phyloP scores from a whole-genome alignment of 2,888 invertebrate species.

The Sialis fuliginosa region DNA sequence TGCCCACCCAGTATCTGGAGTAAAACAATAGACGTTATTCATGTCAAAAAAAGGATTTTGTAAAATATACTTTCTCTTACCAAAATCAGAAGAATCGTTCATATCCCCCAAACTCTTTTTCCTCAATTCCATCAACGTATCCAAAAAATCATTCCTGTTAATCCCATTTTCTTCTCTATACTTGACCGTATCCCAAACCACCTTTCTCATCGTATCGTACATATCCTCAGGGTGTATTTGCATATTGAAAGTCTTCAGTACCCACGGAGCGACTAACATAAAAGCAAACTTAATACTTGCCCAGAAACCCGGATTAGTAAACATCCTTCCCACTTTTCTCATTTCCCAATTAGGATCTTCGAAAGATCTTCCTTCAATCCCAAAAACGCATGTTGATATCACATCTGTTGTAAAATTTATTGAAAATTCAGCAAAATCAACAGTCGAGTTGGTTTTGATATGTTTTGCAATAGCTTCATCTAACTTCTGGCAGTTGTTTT shows the following conservation, averaged over 20 bases:
- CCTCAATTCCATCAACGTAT: conserved; percentile 21
- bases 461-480: conserved; percentile 14
- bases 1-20: too few species aligned
- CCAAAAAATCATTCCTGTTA: conserved; percentile 26
- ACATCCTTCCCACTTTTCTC: conserved; percentile 19
- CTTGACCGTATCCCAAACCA: conserved; percentile 19
- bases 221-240: conserved; percentile 17
- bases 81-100: neutral
- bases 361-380: conserved; percentile 24
- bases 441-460: conserved; percentile 7
- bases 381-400: conserved; percentile 28
- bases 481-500: conserved; percentile 20
- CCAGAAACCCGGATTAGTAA: conserved; percentile 18
- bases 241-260: conserved; percentile 20
- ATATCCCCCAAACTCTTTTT: conserved; percentile 12
- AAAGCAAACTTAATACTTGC: conserved; percentile 16
- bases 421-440: conserved; percentile 18
- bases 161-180: conserved; percentile 15
- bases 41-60: too few species aligned
- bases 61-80: too few species aligned
- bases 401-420: conserved; percentile 27
- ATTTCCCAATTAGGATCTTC: conserved; percentile 21
- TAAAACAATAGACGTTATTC: too few species aligned
- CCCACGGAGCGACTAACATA: conserved; percentile 19
- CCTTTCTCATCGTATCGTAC: conserved; percentile 17